Evolutionary conservation across 2,888 invertebrate species (phyloP).

Genomic region (Cabera pusaria): DNA sequence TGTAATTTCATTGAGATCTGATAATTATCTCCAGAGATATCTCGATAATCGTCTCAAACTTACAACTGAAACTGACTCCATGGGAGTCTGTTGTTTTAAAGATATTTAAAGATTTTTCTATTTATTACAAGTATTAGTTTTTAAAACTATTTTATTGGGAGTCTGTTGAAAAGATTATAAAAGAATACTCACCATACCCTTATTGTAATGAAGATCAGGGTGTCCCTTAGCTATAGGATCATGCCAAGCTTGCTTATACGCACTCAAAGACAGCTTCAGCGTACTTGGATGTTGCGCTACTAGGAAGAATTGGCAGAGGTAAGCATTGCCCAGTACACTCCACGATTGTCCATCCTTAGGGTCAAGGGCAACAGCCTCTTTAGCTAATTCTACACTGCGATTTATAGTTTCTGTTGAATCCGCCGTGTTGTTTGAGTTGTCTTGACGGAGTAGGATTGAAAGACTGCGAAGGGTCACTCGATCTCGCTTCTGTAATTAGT

Average conservation of each 20-base stretch:
- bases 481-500: conserved; percentile 87
- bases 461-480: conserved; percentile 90
- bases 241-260: conserved; percentile 91
- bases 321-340: conserved; percentile 93
- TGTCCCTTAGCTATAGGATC: conserved; percentile 87
- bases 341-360: conserved; percentile 91
- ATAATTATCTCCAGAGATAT: too few relatives aligned
- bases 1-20: too few relatives aligned
- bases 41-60: too few relatives aligned
- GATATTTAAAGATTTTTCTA: too few relatives aligned
- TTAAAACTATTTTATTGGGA: too few relatives aligned
- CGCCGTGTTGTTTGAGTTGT: conserved; percentile 64
- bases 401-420: conserved; percentile 85
- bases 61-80: too few relatives aligned
- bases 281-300: conserved; percentile 88
- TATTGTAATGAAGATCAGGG: conserved; percentile 92
- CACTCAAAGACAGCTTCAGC: conserved; percentile 89
- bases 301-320: conserved; percentile 90
- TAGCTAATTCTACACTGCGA: conserved; percentile 89
- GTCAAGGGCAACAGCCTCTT: conserved; percentile 91
- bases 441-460: conserved; percentile 91
- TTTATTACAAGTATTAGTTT: too few relatives aligned
- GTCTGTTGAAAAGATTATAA: conserved; percentile 4
- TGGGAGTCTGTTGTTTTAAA: too few relatives aligned
- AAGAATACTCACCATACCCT: conserved; percentile 87